Conservation (phyloP, 2,797 vertebrate genomes). For the Crypturellus tataupa region DNA sequence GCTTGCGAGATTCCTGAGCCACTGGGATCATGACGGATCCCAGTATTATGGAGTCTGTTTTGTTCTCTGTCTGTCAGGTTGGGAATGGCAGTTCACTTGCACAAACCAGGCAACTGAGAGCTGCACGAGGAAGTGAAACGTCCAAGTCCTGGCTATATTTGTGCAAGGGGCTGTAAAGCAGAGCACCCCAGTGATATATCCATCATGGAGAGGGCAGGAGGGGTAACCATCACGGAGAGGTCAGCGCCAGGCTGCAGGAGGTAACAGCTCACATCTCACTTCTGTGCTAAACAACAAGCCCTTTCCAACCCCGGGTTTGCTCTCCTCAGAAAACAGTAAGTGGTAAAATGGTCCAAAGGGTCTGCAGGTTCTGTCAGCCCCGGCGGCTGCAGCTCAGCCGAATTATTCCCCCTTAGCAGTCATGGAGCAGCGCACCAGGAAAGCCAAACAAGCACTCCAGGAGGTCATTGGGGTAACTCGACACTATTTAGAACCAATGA, state of each 20-base stretch:
- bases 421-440: conserved; percentile 4
- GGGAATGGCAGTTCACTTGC: neutral
- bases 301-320: neutral
- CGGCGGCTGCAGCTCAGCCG: neutral
- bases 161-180: neutral
- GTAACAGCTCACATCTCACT: neutral
- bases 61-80: conserved; percentile 36
- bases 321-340: conserved; percentile 16
- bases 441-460: neutral
- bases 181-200: conserved; percentile 20
- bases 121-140: neutral
- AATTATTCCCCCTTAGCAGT: neutral
- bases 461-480: neutral
- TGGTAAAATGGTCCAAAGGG: neutral
- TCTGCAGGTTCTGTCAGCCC: neutral
- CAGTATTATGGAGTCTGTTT: conserved; percentile 1
- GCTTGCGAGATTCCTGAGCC: conserved; percentile 30
- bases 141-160: neutral
- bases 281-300: conserved; percentile 13
- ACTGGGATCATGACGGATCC: neutral
- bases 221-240: neutral
- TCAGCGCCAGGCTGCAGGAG: neutral
- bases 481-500: neutral
- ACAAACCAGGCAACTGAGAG: neutral
- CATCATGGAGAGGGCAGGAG: too few species aligned